These are phyloP conservation scores for Hippoglossus hippoglossus DNA, from an alignment of 2,797 vertebrate species.

Conservation along the genomic window DNA sequence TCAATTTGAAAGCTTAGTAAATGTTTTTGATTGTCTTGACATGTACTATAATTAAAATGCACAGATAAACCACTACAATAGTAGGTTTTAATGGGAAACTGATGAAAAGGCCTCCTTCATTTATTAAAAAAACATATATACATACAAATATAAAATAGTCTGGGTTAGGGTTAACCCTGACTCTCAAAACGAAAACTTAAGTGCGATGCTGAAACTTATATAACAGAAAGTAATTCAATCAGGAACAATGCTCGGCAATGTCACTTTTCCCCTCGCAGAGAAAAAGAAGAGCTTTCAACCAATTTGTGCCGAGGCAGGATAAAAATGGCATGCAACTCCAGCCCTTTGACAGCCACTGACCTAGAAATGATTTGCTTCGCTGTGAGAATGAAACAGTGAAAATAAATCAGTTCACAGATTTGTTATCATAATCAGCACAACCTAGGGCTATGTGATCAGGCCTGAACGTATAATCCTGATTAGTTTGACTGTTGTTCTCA, in stretches of 20 bases:
- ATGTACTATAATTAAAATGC: too few species aligned
- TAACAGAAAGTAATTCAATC: conserved; percentile 57
- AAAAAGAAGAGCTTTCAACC: conserved; percentile 70
- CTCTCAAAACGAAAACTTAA: conserved; percentile 9
- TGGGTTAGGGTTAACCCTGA: background rate
- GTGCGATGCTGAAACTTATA: conserved; percentile 35
- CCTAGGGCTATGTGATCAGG: conserved; percentile 34
- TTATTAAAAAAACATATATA: background rate
- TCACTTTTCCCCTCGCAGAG: conserved; percentile 47
- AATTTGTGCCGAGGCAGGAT: conserved; percentile 74
- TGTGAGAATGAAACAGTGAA: conserved; percentile 60
- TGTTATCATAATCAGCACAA: conserved; percentile 41
- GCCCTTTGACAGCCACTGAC: conserved; percentile 78
- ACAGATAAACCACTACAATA: too few species aligned
- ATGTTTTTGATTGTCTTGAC: too few species aligned
- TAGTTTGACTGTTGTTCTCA: conserved; percentile 11
- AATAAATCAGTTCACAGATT: conserved; percentile 65
- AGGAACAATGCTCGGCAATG: conserved; percentile 34
- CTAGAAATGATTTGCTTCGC: conserved; percentile 77
- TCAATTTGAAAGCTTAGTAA: background rate
- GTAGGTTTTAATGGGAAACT: background rate
- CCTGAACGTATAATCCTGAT: conserved; percentile 55
- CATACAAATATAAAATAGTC: conserved; percentile 2
- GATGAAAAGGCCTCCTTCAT: background rate
- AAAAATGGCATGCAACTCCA: conserved; percentile 74